Evolutionary conservation across 1,140 invertebrate genomes (phyloP).

Genomic region (Spodoptera frugiperda): DNA sequence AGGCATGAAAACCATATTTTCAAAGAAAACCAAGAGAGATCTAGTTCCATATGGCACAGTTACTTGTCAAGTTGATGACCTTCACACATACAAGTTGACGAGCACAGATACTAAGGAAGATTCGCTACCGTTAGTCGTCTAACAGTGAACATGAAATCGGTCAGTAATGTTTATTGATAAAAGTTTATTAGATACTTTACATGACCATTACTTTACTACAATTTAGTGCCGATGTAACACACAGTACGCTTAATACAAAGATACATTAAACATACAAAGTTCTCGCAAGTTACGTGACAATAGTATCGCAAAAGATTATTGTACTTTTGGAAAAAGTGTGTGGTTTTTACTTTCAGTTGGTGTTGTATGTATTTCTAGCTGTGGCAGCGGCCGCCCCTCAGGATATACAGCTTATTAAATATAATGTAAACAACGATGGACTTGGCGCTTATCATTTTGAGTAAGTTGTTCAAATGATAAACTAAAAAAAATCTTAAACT

Average conservation of each 20-base stretch:
- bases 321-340: no score
- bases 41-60: no score
- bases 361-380: conserved; percentile 60
- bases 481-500: no score
- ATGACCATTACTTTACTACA: no score
- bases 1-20: no score
- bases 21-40: no score
- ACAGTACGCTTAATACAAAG: conserved; percentile 39
- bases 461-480: conserved; percentile 52
- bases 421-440: conserved; percentile 70
- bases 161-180: conserved; percentile 38
- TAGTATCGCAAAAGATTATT: no score
- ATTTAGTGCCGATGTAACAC: not conserved
- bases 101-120: conserved; percentile 49
- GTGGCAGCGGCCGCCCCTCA: conserved; percentile 61
- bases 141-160: conserved; percentile 50
- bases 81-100: conserved; percentile 39
- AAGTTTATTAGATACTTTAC: not conserved
- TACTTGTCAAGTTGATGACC: no score
- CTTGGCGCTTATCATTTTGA: conserved; percentile 69
- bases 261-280: no score
- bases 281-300: no score
- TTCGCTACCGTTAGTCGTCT: conserved; percentile 41
- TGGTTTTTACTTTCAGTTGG: conserved; percentile 62
- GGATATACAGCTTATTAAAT: conserved; percentile 64